Evolutionary conservation across 2,888 invertebrate genomes (phyloP), one percentile per base, ranked within the genome.

Genomic region (Acronicta aceris): DNA sequence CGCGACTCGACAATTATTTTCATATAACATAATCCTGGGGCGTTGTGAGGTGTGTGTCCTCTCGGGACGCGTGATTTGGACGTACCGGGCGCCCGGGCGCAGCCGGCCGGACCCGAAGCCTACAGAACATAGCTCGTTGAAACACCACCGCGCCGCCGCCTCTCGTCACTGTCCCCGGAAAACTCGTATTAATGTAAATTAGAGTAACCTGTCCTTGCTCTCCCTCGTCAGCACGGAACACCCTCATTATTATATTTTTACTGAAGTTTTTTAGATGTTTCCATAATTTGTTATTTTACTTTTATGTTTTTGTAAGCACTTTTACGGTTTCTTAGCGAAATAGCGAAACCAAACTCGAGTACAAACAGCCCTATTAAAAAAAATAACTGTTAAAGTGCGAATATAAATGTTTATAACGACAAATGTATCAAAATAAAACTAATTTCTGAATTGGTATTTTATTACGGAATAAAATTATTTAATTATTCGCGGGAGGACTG

Each of bases 1-100:
- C 85, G 84, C 88, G 81, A 74, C 69, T 85, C 87, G 88, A 90
- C 91, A 91, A 91, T 93, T 92, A 92, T 91, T 91, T 89, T 86
- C 88, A 88, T 91, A 92, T 90, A 92, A 90, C 88, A 90, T 90
- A 91, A 92, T 89, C 87, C 89, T 80, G 87, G 85, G 86, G 86
- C 84, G 87, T 84, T 81, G 86, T 84, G 87, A 87, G 87, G 86
- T 88, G 87, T 84, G 81, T 79, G 85, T 76, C 83, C 90, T 81
- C 88, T 62, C 61, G 89, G 90, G 91, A 88, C 82, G 81, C 83
- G 85, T 91, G 89, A 90, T 90, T 89, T 86, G 83, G 84, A 82
- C 81, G 78, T 80, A 71, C 70, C 64, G 62, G 77, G 72, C 68
- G 70, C 15, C 52, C 65, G 50, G 67, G 64, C 51, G 66, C 75